Conservation (phyloP, 2,888 invertebrate species). For the Hoplodrina blanda region DNA sequence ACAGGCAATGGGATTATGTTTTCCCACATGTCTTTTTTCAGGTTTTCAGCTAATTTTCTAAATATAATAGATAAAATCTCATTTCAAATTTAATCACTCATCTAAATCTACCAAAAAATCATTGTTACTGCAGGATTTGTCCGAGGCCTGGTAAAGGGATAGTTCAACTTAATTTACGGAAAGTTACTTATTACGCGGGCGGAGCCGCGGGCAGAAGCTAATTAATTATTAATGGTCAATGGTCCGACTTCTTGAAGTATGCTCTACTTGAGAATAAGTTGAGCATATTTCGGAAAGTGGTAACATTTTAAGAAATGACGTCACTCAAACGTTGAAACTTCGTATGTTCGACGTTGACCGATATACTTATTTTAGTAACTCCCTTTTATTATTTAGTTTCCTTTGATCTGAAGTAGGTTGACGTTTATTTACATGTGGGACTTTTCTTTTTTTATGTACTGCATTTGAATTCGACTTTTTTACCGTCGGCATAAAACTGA, state of each 20-base stretch:
- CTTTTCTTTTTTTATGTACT: conserved; percentile 1
- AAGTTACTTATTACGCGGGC: no score
- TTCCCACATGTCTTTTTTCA: no score
- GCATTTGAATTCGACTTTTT: background rate
- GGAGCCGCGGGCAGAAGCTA: no score
- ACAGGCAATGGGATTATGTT: no score
- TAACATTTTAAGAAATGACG: background rate
- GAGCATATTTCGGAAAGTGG: background rate
- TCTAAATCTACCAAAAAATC: no score
- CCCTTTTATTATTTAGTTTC: conserved; percentile 10
- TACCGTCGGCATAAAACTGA: conserved; percentile 1
- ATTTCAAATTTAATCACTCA: no score
- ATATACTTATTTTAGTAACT: conserved; percentile 1
- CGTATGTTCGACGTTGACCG: conserved; percentile 13
- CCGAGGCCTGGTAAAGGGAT: no score
- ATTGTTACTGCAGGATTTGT: no score
- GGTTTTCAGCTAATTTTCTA: no score
- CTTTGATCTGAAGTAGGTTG: conserved; percentile 23
- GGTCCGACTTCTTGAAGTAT: background rate
- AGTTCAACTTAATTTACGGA: no score
- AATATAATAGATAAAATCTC: no score
- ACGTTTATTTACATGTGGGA: background rate
- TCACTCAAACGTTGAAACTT: conserved; percentile 13
- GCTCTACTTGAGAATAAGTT: background rate
- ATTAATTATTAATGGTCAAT: background rate